Conservation (phyloP, 2,888 invertebrate genomes). For the Julus scandinavius region DNA sequence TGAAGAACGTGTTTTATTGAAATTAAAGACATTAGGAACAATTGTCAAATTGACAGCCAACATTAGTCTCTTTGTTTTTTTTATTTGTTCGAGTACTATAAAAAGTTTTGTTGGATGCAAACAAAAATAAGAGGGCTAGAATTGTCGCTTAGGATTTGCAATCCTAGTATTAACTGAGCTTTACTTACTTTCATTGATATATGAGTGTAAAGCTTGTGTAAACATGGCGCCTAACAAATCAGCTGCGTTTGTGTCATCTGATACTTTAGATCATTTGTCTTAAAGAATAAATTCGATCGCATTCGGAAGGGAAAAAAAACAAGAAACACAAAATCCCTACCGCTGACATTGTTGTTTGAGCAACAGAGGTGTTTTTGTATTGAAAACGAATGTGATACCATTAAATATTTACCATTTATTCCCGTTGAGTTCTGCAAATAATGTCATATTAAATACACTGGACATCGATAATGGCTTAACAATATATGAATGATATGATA, state of each 20-base stretch:
- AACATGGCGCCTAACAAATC: slow-evolving; percentile 1
- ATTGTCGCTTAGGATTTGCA: not conserved
- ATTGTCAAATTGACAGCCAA: not conserved
- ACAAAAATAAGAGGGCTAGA: not conserved
- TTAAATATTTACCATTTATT: too few relatives aligned
- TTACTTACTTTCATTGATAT: not conserved
- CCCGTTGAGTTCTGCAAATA: too few relatives aligned
- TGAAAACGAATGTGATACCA: too few relatives aligned
- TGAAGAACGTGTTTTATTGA: not conserved
- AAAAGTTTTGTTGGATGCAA: not conserved
- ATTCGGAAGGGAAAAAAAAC: not conserved
- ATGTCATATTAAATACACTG: too few relatives aligned
- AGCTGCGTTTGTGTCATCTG: not conserved
- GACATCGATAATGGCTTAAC: too few relatives aligned
- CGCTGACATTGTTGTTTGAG: too few relatives aligned
- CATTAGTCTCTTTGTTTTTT: not conserved
- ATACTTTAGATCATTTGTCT: not conserved
- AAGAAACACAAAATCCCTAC: not conserved
- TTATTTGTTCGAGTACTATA: not conserved
- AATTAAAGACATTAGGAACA: not conserved
- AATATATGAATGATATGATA: too few relatives aligned
- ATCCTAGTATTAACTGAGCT: not conserved
- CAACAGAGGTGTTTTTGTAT: too few relatives aligned
- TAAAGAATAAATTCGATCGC: not conserved
- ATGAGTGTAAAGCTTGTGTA: not conserved